Conservation (phyloP, 2,797 vertebrate genomes). For the Morelia viridis region DNA sequence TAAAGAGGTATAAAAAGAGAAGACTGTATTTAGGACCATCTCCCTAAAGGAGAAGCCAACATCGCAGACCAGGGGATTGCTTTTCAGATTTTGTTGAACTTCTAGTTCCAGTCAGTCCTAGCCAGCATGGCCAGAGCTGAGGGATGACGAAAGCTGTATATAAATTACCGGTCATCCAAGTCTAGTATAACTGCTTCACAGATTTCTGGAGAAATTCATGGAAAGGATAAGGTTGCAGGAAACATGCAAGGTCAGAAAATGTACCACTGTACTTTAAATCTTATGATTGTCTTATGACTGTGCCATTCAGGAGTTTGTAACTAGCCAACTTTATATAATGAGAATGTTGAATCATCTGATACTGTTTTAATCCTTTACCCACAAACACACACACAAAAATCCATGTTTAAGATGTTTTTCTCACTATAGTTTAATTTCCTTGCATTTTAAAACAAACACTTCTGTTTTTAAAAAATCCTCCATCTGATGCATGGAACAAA, state of each 20-base stretch:
- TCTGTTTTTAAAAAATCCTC: slow-evolving; percentile 20
- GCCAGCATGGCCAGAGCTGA: background rate
- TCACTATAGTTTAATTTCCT: slow-evolving; percentile 31
- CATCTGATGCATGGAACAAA: slow-evolving; percentile 20
- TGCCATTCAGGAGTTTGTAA: background rate
- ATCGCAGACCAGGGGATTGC: background rate
- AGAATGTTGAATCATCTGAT: background rate
- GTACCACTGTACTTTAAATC: background rate
- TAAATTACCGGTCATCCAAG: background rate
- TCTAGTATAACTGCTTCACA: too few relatives aligned
- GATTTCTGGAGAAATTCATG: background rate
- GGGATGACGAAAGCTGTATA: background rate
- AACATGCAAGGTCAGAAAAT: background rate
- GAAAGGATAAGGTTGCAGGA: background rate
- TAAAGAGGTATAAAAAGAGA: background rate
- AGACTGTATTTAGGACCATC: background rate
- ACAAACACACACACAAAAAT: background rate
- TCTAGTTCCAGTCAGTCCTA: background rate
- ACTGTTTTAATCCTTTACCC: background rate
- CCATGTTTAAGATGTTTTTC: background rate
- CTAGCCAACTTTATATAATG: background rate
- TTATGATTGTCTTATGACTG: background rate
- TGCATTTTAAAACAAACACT: slow-evolving; percentile 26
- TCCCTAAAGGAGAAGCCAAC: background rate
- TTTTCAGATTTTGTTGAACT: background rate